phyloP scores from a whole-genome alignment of 2,113 vertebrate genomes.

The Phaetusa simplex region DNA sequence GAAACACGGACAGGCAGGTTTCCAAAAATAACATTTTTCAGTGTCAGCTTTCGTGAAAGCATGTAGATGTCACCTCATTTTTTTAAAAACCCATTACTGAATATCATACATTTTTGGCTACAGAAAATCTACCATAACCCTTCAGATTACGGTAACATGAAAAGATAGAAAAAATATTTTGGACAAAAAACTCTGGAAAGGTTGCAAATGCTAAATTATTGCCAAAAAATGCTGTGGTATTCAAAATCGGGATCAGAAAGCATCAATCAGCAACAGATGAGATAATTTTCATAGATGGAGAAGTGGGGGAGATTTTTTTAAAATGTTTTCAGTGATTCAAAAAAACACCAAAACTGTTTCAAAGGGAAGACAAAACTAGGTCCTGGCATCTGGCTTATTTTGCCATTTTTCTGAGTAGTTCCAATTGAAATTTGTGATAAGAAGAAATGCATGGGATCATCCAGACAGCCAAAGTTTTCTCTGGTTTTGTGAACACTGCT shows the following conservation, averaged over 20 bases:
- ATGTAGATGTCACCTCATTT: not conserved
- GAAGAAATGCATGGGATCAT: not conserved
- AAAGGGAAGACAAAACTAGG: not conserved
- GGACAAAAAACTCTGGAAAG: not conserved
- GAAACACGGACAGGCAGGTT: not conserved
- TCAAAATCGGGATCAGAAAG: not conserved
- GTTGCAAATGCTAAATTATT: not conserved
- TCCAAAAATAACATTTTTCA: slow-evolving; percentile 19
- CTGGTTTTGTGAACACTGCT: not conserved
- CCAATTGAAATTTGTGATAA: not conserved
- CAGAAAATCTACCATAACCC: not conserved
- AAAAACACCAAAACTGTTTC: not conserved
- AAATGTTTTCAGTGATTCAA: not conserved
- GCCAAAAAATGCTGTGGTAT: not conserved
- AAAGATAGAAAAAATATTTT: not conserved
- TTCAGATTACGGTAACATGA: not conserved
- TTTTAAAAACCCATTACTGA: not conserved
- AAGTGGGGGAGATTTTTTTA: not conserved
- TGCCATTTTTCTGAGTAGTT: not conserved
- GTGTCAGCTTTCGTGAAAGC: not conserved
- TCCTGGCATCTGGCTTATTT: not conserved
- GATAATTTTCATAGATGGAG: not conserved
- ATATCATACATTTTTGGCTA: not conserved
- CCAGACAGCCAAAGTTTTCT: not conserved
- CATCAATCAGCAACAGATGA: not conserved